A percentile compares a stretch with the other conserved stretches of the same genome.
These are phyloP conservation scores for Scomber colias DNA, from an alignment of 2,113 vertebrate species.

Conservation along the genomic window DNA sequence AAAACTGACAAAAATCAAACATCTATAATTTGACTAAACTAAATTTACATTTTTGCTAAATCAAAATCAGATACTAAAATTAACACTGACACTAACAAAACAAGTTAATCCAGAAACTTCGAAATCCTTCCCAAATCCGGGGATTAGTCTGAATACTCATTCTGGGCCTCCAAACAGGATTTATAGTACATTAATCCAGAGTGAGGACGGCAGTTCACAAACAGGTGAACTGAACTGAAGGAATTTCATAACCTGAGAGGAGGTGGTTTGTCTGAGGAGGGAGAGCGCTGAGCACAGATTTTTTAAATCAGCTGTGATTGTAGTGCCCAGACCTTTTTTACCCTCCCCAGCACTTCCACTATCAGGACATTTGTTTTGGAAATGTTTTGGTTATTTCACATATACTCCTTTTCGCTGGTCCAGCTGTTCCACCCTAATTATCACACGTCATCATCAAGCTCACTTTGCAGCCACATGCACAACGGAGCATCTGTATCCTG, in stretches of 20 bases:
- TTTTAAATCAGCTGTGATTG: background rate
- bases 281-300: background rate
- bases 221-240: background rate
- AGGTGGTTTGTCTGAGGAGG: background rate
- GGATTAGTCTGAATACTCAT: slow-evolving; percentile 28
- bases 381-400: background rate
- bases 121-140: slow-evolving; percentile 5
- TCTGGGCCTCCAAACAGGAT: background rate
- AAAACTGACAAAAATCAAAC: no score
- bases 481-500: background rate
- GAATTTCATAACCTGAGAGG: background rate
- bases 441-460: background rate
- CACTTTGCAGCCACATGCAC: background rate
- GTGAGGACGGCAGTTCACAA: background rate
- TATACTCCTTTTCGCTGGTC: slow-evolving; percentile 17
- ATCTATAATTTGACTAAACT: no score
- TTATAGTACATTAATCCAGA: background rate
- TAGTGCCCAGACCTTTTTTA: no score
- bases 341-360: background rate
- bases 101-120: slow-evolving; percentile 20
- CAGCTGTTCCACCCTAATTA: slow-evolving; percentile 3
- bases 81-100: background rate
- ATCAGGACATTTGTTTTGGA: slow-evolving; percentile 30
- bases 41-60: no score
- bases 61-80: no score